These are phyloP conservation scores for Varanus salvator DNA, from an alignment of 2,113 vertebrate species.

Conservation along the genomic window DNA sequence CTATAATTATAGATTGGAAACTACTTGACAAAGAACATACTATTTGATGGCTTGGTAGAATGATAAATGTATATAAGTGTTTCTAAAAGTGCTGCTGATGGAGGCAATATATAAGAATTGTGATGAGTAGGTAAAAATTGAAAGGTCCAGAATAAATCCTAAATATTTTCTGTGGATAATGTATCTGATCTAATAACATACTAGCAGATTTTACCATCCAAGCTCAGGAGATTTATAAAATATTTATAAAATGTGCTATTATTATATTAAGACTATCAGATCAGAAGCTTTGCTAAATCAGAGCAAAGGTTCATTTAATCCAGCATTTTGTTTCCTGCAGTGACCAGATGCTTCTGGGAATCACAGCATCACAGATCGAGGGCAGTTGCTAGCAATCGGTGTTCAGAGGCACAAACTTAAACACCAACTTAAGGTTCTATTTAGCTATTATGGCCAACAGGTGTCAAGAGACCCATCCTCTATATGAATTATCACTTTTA, in stretches of 20 bases:
- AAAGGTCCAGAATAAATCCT: not conserved
- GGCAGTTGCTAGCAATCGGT: not conserved
- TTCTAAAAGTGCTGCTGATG: no score
- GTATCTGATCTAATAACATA: not conserved
- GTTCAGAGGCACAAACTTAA: not conserved
- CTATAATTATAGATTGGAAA: no score
- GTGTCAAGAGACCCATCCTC: not conserved
- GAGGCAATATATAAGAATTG: no score
- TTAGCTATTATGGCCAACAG: not conserved
- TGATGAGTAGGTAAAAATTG: not conserved
- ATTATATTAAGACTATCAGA: constrained; percentile 5
- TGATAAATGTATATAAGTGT: no score
- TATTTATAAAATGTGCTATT: constrained; percentile 11
- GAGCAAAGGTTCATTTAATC: not conserved
- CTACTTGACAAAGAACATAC: no score
- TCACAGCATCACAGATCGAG: no score
- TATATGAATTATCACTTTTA: not conserved
- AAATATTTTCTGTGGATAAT: not conserved
- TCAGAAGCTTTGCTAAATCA: not conserved
- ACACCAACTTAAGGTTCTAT: not conserved
- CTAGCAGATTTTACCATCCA: not conserved
- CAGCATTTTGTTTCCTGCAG: not conserved
- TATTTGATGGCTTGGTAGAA: no score
- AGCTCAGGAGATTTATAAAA: constrained; percentile 1
- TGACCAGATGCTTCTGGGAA: not conserved